Conservation (phyloP, 2,113 vertebrate species). For the human region DNA sequence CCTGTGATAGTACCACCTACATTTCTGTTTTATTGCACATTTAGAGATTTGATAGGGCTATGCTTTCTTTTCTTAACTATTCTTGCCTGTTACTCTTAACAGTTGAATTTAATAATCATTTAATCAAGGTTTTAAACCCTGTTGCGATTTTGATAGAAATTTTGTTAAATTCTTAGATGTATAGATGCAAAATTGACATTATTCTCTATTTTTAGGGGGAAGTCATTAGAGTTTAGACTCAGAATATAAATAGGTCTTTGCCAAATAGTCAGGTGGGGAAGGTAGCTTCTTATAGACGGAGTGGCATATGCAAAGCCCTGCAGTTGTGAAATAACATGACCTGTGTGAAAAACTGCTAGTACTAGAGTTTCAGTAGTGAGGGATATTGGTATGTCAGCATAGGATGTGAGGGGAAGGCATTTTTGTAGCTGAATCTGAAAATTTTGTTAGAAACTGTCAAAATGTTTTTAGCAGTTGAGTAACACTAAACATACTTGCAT, state of each 20-base stretch:
- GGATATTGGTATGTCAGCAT: background rate
- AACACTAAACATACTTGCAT: background rate
- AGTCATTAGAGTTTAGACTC: background rate
- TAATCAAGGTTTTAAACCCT: background rate
- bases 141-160: background rate
- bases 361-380: background rate
- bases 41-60: background rate
- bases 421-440: background rate
- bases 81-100: background rate
- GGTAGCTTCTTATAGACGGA: background rate
- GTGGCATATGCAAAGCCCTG: background rate
- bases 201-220: background rate
- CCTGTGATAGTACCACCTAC: background rate
- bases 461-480: background rate
- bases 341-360: background rate
- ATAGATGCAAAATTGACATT: background rate
- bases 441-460: background rate
- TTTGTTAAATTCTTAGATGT: conserved; percentile 10
- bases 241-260: background rate
- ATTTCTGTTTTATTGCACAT: background rate
- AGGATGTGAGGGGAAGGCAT: background rate
- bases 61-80: background rate
- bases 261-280: background rate
- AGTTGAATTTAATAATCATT: conserved; percentile 11
- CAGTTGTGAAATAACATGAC: background rate